A percentile compares a stretch with the other conserved stretches of the same genome.
phyloP scores from a whole-genome alignment of 2,797 vertebrate species.

The Antrozous pallidus region DNA sequence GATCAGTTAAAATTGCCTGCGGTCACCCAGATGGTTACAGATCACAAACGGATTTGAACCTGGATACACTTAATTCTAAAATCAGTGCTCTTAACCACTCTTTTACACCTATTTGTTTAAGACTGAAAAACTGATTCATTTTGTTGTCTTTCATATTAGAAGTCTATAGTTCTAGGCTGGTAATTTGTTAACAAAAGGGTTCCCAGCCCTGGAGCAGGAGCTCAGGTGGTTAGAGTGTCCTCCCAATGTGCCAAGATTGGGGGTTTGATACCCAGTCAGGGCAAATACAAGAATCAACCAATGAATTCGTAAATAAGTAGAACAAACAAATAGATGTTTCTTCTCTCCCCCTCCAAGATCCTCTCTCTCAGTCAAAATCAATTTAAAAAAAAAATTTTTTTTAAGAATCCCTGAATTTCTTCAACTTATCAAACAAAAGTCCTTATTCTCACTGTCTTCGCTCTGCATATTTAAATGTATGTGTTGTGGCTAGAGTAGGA shows the following conservation, averaged over 20 bases:
- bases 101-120: not conserved
- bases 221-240: not conserved
- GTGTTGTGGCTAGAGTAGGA: not conserved
- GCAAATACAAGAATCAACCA: not conserved
- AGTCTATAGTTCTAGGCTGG: not conserved
- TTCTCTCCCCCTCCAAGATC: not conserved
- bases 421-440: not conserved
- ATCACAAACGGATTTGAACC: not conserved
- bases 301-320: not conserved
- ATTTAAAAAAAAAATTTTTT: not conserved
- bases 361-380: not conserved
- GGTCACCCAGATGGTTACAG: not conserved
- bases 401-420: not conserved
- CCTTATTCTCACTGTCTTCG: not conserved
- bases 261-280: not conserved
- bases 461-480: not conserved
- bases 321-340: not conserved
- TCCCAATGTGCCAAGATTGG: not conserved
- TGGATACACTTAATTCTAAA: constrained; percentile 17
- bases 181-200: not conserved
- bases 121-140: not conserved
- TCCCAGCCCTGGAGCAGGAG: not conserved
- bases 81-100: not conserved
- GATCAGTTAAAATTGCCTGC: not conserved
- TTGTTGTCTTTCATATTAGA: not conserved